Percentiles rank a stretch among this genome's conserved stretches.
Evolutionary conservation across 2,797 vertebrate species (phyloP).

Genomic region (Masticophis lateralis): DNA sequence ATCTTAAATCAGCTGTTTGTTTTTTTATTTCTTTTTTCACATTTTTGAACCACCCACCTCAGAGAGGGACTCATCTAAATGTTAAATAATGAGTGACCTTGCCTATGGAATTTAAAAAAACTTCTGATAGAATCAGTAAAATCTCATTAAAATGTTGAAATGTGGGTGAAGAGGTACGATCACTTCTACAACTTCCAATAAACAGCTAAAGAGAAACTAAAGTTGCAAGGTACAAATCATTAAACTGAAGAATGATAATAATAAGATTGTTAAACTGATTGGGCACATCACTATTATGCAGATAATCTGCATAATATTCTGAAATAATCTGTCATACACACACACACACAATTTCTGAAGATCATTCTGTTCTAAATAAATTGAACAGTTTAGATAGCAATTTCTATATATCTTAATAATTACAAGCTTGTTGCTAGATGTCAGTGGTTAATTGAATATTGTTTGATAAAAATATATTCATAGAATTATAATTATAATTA

Average conservation of each 20-base stretch:
- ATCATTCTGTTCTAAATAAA: neutral
- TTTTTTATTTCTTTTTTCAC: neutral
- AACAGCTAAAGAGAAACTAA: neutral
- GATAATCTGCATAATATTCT: no score
- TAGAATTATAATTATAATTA: neutral
- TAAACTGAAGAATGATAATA: neutral
- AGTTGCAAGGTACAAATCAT: neutral
- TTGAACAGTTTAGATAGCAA: neutral
- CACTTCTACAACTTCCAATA: neutral
- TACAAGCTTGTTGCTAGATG: neutral
- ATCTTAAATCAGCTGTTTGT: neutral
- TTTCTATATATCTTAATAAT: neutral
- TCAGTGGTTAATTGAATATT: neutral
- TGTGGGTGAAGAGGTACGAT: neutral
- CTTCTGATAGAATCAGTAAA: neutral
- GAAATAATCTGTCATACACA: neutral
- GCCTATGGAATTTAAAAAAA: neutral
- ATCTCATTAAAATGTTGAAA: neutral
- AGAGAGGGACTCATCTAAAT: neutral
- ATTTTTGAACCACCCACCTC: neutral
- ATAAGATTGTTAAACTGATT: neutral
- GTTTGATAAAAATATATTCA: neutral
- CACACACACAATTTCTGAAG: neutral
- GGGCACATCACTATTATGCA: neutral
- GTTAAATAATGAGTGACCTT: neutral